Base-by-base conservation (phyloP, 2,113 vertebrate species). In the Lutjanus erythropterus region DNA sequence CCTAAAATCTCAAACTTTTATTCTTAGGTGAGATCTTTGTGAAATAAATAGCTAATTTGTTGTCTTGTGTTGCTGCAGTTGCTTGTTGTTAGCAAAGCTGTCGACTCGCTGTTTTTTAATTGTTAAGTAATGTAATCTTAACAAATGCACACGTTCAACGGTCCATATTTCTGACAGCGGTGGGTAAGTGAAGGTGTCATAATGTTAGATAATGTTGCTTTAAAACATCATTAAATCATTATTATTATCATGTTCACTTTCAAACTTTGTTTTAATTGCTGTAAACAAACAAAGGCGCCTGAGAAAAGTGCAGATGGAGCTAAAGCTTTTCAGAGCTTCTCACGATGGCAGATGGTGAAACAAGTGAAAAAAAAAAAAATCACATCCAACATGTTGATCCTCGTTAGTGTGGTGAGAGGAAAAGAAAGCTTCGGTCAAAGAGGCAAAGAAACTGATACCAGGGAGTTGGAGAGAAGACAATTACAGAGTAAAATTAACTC, bases 301-400 rank as follows among this genome's bases (percentile, higher is more conserved):
- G 50, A 50, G 27, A 67, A 71, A 71, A 6, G 65, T 77, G 84
- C 90, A 91, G 84, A 88, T 83, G 87, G 90, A 87, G 78, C 86
- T 44, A 35, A 84, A 75, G 84, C 80, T 84, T 89, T 78, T 75
- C 16, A n/a, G 80, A 72, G 71, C 65, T 70, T 88, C 71, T 70
- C 87, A 62, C 70, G 7, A 18, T 5, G 71, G 75, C 91, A 93
- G 91, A 91, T 90, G 88, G 91, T 47, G 49, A 69, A 86, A 71
- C 33, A 21, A 88, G 69, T 19, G 60, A 72, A 79, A 72, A 68
- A 74, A 75, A 55, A 72, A 79, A 72, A 68, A 74, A 75, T 46
- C 42, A 6, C 39, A 74, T 81, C 70, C 81, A 75, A 75, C 85
- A 80, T 87, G 85, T 85, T 86, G 81, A 87, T 75, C 61, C 46